phyloP scores from a whole-genome alignment of 2,797 vertebrate genomes.

The Coregonus sp. region DNA sequence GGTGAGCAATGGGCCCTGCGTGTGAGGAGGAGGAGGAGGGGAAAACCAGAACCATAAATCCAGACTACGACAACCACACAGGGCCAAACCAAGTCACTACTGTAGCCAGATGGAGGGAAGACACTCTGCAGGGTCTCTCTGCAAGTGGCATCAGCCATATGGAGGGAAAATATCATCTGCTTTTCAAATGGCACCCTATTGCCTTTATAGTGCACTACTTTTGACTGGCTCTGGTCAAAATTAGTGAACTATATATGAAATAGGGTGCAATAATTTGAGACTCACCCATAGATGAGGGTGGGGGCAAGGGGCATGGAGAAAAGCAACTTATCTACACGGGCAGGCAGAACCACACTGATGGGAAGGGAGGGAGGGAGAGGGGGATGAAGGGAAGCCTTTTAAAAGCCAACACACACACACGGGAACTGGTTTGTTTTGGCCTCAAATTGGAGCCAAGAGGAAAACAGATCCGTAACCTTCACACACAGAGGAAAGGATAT shows the following conservation, averaged over 20 bases:
- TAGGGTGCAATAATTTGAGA: background rate
- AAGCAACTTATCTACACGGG: constrained; percentile 33
- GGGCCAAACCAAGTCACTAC: background rate
- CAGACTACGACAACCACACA: background rate
- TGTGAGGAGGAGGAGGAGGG: constrained; percentile 1
- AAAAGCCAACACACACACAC: constrained; percentile 9
- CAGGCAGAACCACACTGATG: constrained; percentile 32
- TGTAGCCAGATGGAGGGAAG: background rate
- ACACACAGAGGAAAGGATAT: background rate
- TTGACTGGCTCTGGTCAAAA: background rate
- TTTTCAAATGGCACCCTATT: background rate
- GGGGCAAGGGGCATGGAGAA: constrained; percentile 11
- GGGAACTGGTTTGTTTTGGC: constrained; percentile 12
- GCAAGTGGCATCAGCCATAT: background rate
- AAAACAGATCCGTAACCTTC: constrained; percentile 21
- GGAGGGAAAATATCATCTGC: background rate
- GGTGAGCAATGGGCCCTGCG: constrained; percentile 71
- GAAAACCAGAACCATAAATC: constrained; percentile 24
- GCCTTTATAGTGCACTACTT: background rate
- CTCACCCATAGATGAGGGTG: constrained; percentile 12
- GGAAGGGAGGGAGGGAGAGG: background rate
- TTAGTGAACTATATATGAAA: background rate
- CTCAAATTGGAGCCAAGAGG: constrained; percentile 26
- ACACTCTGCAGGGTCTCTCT: background rate
- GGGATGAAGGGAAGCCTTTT: background rate